Evolutionary conservation across 64 coral and sea anemone genomes (phyloP).

Genomic region (Catalaphyllia jardinei): DNA sequence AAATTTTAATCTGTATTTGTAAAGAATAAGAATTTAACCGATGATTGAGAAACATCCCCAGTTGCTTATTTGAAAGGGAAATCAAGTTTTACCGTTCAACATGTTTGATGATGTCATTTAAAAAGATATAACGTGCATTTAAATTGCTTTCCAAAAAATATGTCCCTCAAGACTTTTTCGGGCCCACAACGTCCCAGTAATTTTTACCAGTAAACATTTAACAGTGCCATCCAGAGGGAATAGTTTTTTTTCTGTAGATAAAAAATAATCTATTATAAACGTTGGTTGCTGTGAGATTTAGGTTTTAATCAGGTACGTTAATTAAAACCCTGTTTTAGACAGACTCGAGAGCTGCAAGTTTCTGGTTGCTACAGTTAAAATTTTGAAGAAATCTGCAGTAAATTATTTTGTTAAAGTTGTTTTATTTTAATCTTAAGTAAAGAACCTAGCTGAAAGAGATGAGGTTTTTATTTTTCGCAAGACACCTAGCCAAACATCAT

Average conservation of each 20-base stretch:
- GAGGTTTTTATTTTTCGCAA: no score
- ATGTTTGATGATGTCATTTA: no score
- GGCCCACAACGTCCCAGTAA: not conserved
- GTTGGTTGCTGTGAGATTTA: not conserved
- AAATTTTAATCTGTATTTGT: no score
- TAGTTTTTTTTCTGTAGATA: no score
- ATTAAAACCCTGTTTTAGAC: constrained; percentile 20
- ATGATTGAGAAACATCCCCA: no score
- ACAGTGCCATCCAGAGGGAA: not conserved
- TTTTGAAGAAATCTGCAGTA: not conserved
- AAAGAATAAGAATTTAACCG: no score
- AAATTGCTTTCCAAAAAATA: not conserved
- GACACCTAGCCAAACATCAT: no score
- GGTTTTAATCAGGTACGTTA: constrained; percentile 5
- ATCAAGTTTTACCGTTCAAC: no score
- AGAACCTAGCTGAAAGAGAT: no score
- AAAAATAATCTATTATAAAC: not conserved
- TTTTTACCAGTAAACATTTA: not conserved
- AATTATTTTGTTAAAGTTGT: not conserved
- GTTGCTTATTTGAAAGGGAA: no score
- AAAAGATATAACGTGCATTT: no score
- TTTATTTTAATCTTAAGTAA: no score
- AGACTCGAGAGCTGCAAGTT: not conserved
- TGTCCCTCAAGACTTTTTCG: not conserved
- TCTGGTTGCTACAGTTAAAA: not conserved